These are phyloP conservation scores for Papio anubis DNA, from an alignment of 2,113 vertebrate species.

Conservation along the genomic window DNA sequence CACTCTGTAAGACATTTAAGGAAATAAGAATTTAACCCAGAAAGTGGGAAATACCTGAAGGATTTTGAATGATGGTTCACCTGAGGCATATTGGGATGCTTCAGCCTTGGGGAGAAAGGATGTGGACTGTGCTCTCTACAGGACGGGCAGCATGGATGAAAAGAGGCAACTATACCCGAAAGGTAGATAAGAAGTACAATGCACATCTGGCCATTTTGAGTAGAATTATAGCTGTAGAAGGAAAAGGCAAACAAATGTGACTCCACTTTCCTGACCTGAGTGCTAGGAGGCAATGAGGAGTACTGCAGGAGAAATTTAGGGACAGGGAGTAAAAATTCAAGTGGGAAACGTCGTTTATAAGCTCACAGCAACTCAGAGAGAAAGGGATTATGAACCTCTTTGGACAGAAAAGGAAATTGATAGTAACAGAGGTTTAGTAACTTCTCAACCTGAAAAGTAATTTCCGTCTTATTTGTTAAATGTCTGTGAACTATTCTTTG, in stretches of 20 bases:
- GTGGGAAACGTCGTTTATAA: not conserved
- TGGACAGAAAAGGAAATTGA: not conserved
- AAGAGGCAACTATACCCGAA: not conserved
- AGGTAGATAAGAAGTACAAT: not conserved
- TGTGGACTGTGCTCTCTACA: fast-evolving
- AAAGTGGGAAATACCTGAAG: no score
- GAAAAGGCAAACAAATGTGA: not conserved
- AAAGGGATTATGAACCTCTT: not conserved
- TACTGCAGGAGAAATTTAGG: not conserved
- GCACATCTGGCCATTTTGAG: no score
- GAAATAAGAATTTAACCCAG: not conserved
- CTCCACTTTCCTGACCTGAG: not conserved
- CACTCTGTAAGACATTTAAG: not conserved
- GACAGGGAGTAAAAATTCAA: no score
- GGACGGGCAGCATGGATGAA: fast-evolving
- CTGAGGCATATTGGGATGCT: no score
- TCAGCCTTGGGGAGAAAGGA: not conserved
- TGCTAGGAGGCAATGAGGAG: fast-evolving
- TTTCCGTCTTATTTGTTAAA: not conserved
- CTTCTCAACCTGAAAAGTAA: not conserved
- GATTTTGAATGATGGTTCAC: fast-evolving
- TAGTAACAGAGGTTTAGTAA: not conserved
- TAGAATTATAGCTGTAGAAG: not conserved
- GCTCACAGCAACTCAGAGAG: not conserved
- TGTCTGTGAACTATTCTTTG: fast-evolving